Evolutionary conservation across 1,140 invertebrate species (phyloP), one percentile per base, ranked within the genome.

Genomic region (Plutomurus gul): DNA sequence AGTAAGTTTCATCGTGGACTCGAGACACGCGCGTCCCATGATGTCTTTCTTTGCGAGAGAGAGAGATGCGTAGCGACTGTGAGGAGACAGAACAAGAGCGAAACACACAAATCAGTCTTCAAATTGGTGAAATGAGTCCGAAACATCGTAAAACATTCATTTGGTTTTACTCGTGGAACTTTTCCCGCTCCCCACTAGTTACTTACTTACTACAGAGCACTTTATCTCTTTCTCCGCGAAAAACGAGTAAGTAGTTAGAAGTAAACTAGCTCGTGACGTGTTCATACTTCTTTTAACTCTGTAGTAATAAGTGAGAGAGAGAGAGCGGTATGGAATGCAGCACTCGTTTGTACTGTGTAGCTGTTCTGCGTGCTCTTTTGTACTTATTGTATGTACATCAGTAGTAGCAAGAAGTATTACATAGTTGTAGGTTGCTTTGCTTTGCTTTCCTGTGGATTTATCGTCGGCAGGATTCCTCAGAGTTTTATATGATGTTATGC

Each of bases 141-240:
- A 65, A 65, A 36, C 56, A 36, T 65, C 56, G 27, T 65, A 65
- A 65, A 65, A 65, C 56, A n/a, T 65, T 65, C 56, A 65, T 65
- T 65, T 60, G 51, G 27, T 10, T 16, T 11, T 60, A 16, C n/a
- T n/a, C 36, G 56, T 65, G 56, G 6, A 33, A 30, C 11, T 65
- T 65, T 65, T 65, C 56, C 56, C 27, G 56, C 27, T 30, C 22
- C 13, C 4, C 0, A 13, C 20, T 56, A 25, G 10, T 25, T 11
- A 7, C n/a, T n/a, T 65, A 33, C 25, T 27, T 65, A n/a, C 36
- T 65, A 65, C 3, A 65, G n/a, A 65, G 56, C 56, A 65, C 56
- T 65, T 65, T 65, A 65, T 65, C 56, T 65, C 27, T 65, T 33
- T 27, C 56, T 65, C 56, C 36, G 27, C 36, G 30, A 33, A 65